phyloP scores from a whole-genome alignment of 2,888 invertebrate genomes.

The Epistrophella euchroma region DNA sequence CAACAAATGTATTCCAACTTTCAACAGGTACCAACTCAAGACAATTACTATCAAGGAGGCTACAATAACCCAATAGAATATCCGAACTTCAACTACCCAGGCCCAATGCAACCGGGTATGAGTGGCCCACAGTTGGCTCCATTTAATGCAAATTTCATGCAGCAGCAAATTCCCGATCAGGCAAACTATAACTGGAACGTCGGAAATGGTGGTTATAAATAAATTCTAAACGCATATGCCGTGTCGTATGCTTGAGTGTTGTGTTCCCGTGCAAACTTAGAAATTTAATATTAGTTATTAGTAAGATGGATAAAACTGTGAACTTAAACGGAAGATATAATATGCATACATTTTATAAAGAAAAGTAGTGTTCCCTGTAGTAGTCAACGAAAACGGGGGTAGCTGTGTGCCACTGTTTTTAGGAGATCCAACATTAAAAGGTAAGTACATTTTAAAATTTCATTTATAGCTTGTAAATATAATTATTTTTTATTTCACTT shows the following conservation, averaged over 20 bases:
- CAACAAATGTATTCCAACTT: conserved; percentile 60
- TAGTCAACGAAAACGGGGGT: neutral
- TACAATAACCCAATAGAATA: conserved; percentile 52
- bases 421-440: conserved; percentile 9
- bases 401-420: conserved; percentile 11
- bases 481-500: conserved; percentile 47
- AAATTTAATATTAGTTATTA: conserved; percentile 48
- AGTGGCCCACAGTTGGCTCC: conserved; percentile 44
- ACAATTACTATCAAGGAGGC: conserved; percentile 43
- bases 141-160: conserved; percentile 58
- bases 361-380: neutral
- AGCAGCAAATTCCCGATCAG: conserved; percentile 34
- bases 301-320: conserved; percentile 6
- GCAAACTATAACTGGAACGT: conserved; percentile 55
- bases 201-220: conserved; percentile 64
- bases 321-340: neutral
- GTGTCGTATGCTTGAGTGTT: conserved; percentile 46
- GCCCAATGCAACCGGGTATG: conserved; percentile 48
- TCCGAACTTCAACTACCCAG: conserved; percentile 53
- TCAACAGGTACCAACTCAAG: conserved; percentile 26
- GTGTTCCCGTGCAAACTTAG: conserved; percentile 58
- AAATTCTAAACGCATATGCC: conserved; percentile 32
- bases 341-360: neutral
- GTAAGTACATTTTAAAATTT: conserved; percentile 50
- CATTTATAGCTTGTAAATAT: neutral